These are phyloP conservation scores for Drosophila asahinai DNA, from an alignment of 1,140 invertebrate species.

Conservation along the genomic window DNA sequence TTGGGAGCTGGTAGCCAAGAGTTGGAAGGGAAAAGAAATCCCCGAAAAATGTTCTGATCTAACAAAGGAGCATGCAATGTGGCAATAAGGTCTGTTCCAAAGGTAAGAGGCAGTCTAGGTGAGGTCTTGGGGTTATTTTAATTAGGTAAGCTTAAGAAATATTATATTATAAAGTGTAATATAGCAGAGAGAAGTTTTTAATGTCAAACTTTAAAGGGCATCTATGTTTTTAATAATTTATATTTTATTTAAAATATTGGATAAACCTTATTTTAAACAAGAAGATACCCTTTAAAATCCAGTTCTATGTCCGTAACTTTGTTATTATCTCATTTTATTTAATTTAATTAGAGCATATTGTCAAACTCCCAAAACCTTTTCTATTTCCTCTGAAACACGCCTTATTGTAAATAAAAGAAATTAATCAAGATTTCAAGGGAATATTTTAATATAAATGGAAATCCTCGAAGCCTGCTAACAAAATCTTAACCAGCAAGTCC, in stretches of 20 bases:
- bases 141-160: no score
- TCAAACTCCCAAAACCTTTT: neutral
- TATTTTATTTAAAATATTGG: no score
- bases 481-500: conserved; percentile 6
- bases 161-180: no score
- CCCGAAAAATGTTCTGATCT: conserved; percentile 50
- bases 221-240: no score
- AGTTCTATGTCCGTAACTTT: no score
- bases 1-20: neutral
- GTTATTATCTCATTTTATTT: no score
- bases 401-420: conserved; percentile 21
- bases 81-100: neutral
- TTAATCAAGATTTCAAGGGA: conserved; percentile 39
- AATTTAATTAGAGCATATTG: neutral
- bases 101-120: neutral
- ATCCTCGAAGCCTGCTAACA: conserved; percentile 8
- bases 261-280: no score
- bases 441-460: conserved; percentile 63
- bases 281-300: no score
- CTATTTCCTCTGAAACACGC: neutral
- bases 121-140: no score
- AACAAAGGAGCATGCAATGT: conserved; percentile 34
- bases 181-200: no score
- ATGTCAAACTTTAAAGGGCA: no score
- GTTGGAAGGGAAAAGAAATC: conserved; percentile 33